Conservation (phyloP, 2,888 invertebrate genomes). For the Cryptocheilus praepositus region DNA sequence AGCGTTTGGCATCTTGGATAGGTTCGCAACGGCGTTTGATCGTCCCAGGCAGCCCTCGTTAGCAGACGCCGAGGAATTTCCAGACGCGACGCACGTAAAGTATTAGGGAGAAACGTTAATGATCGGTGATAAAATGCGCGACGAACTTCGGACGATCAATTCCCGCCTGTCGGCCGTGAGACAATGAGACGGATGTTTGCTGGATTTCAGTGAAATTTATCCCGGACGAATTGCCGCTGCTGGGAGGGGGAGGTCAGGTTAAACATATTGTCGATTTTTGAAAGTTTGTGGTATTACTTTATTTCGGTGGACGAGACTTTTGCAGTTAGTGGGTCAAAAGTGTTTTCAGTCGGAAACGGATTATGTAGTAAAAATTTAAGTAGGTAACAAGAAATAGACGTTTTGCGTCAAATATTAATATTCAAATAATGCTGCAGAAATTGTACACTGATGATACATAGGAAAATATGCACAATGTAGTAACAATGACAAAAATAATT, state of each 20-base stretch:
- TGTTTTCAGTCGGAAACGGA: too few relatives aligned
- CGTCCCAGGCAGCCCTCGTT: constrained; percentile 42
- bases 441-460: too few relatives aligned
- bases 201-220: not conserved
- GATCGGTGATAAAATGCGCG: constrained; percentile 42
- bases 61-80: constrained; percentile 48
- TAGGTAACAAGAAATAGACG: too few relatives aligned
- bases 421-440: too few relatives aligned
- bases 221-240: not conserved
- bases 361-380: too few relatives aligned
- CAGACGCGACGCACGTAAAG: constrained; percentile 34
- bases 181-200: not conserved
- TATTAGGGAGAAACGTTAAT: constrained; percentile 38
- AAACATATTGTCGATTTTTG: too few relatives aligned
- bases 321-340: too few relatives aligned
- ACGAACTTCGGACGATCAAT: constrained; percentile 6
- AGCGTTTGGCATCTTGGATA: constrained; percentile 52
- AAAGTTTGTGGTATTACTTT: too few relatives aligned
- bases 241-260: not conserved
- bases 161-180: not conserved
- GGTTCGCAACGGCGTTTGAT: constrained; percentile 39
- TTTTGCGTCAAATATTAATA: too few relatives aligned
- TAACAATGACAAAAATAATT: too few relatives aligned
- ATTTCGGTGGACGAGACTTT: too few relatives aligned
- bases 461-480: too few relatives aligned